Evolutionary conservation across 2,113 vertebrate species (phyloP), one percentile per base, ranked within the genome.

Genomic region (Thryonomys swinderianus): DNA sequence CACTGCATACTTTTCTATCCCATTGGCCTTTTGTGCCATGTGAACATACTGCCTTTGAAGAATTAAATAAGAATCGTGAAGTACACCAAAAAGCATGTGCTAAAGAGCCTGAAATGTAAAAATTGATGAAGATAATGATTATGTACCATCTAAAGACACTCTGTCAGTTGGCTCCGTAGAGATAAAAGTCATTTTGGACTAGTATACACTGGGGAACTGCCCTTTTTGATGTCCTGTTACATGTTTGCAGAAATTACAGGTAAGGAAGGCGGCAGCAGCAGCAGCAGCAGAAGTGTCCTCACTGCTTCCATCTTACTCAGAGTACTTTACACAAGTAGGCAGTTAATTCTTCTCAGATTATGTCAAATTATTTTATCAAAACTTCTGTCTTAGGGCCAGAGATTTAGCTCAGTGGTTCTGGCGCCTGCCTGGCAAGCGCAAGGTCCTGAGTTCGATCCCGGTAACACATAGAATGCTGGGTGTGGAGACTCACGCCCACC

Each of bases 321-420:
- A 40, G 48, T 40, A 53, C 21, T 82, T 74, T 93, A 71, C 34
- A 85, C 9, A 0, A 69, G 48, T 25, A 76, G 62, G 62, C 17
- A 45, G 25, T 67, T 76, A 42, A 17, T 93, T 85, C 40, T 66
- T 93, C 82, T 93, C 45, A 83, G 91, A 40, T 16, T 11, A n/a
- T 30, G 74, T 73, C 11, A 76, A 45, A 82, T 91, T 66, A 76
- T 86, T 94, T 96, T 73, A 88, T 30, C 27, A 30, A 93, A 91
- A 45, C 59, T 88, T 93, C 80, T 83, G n/a, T n/a, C n/a, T n/a
- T n/a, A n/a, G n/a, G n/a, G n/a, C n/a, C n/a, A n/a, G n/a, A n/a
- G n/a, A n/a, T n/a, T n/a, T n/a, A n/a, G n/a, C n/a, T n/a, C n/a
- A n/a, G n/a, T n/a, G n/a, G n/a, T n/a, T n/a, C n/a, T n/a, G n/a